Percentiles rank a stretch among this genome's conserved stretches.
These are phyloP conservation scores for Melinaea menophilus DNA, from an alignment of 2,888 invertebrate species.

Conservation along the genomic window DNA sequence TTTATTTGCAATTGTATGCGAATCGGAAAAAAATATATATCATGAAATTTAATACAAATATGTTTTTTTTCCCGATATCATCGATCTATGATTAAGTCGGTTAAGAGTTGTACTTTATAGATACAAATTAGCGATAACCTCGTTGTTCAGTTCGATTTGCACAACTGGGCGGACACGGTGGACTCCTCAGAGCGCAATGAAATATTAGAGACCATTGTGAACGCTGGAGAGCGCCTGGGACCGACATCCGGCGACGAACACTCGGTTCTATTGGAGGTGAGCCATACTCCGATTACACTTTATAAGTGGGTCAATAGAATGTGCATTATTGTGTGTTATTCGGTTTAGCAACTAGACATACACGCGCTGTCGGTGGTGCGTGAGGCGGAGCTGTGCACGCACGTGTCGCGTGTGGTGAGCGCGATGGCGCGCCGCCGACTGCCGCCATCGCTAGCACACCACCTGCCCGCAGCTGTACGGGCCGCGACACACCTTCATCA, in stretches of 20 bases:
- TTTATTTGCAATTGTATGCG: not conserved
- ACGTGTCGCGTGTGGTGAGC: conserved; percentile 35
- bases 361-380: conserved; percentile 44
- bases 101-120: too few relatives aligned
- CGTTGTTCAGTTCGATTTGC: conserved; percentile 48
- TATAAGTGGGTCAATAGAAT: not conserved
- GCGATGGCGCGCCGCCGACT: conserved; percentile 36
- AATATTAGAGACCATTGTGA: conserved; percentile 43
- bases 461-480: conserved; percentile 40
- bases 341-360: conserved; percentile 48
- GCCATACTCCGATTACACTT: not conserved
- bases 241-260: conserved; percentile 38
- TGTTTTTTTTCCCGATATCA: too few relatives aligned
- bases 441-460: conserved; percentile 43
- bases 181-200: conserved; percentile 38
- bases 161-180: conserved; percentile 44
- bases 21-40: not conserved
- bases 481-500: conserved; percentile 39
- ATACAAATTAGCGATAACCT: too few relatives aligned
- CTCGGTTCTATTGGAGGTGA: conserved; percentile 51
- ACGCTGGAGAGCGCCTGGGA: conserved; percentile 44
- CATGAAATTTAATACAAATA: too few relatives aligned
- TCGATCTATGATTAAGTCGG: too few relatives aligned
- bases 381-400: conserved; percentile 38
- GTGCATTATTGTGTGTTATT: not conserved